Evolutionary conservation across 1,140 invertebrate genomes (phyloP), one percentile per base, ranked within the genome.

Genomic region (Acyrthosiphon pisum): DNA sequence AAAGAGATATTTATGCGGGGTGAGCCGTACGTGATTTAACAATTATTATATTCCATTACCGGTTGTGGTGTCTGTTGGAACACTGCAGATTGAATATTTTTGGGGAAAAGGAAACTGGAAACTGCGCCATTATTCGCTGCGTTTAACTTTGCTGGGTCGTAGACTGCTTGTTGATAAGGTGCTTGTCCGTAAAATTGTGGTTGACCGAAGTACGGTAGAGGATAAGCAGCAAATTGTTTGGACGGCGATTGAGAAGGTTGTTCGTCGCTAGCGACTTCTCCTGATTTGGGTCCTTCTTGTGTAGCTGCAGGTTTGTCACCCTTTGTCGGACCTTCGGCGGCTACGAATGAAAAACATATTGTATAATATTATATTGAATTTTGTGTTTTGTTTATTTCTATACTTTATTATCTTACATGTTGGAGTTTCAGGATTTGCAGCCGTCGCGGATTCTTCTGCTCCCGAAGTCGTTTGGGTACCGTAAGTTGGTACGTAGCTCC

Each of bases 71-170:
- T 8, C 1, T 88, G 48, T 86, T 86, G 92, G 81, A 56, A 84
- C 26, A n/a, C 41, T 41, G 41, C 35, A 1, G 60, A 41, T 37
- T 83, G 76, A 41, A 46, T 30, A 48, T 91, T 91, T 87, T 35
- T 93, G 50, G 87, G 44, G 22, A 93, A 88, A 26, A 92, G 23
- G 14, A 48, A 93, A 53, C 81, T 93, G 23, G 91, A 93, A 76
- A 93, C 60, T 14, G 93, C 83, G 7, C 93, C 93, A 22, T 93
- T 93, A 20, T 83, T 46, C 0, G 90, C 93, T 26, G 37, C 37
- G 30, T 93, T 91, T 11, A 92, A 87, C 41, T 53, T 84, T 6
- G 44, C 30, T 22, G 90, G 76, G 35, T 93, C 93, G 18, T 86
- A 56, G 9, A n/a, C 56, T 8, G 56, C 53, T 84, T 22, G 46